Evolutionary conservation across 2,888 invertebrate species (phyloP), one percentile per base, ranked within the genome.

Genomic region (Octodonta nipae): DNA sequence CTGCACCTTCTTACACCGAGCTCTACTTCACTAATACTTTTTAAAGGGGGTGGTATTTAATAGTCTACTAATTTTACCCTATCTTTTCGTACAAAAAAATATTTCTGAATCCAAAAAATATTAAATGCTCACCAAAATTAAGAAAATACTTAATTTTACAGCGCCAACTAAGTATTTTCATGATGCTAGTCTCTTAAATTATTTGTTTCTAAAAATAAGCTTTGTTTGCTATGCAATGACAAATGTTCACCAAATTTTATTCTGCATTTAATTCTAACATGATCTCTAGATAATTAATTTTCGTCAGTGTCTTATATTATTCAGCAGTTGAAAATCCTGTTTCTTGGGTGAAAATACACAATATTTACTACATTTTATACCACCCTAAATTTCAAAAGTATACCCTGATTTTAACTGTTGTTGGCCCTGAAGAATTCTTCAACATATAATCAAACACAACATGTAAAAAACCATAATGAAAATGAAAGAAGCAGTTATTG

Each of bases 101-200:
- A 29, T n/a, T 29, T 29, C 16, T 13, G 30, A 15, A 15, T 29
- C 30, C 30, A 15, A 29, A 29, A 29, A 29, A 29, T 29, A 15
- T n/a, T 15, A 29, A 29, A 29, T 29, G 30, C 16, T 17, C 30
- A 29, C 30, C 16, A 29, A 29, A 29, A 28, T 28, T 28, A 28
- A 13, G 28, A 28, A 7, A 7, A 13, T 28, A 14, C 28, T 12
- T 28, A 7, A 13, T 28, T 10, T 28, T 7, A 7, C 5, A 15
- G 10, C 11, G 11, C 7, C 14, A 12, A 13, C 11, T n/a, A 29
- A 16, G 16, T 29, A 29, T 29, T 16, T 8, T 15, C 17, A 29
- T 15, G 3, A 15, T 29, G 15, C 15, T 29, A 17, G 15, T 29
- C 8, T 29, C 30, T 16, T 29, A 29, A 15, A 28, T 28, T 12